Evolutionary conservation across 1,140 invertebrate genomes (phyloP), one percentile per base, ranked within the genome.

Genomic region (Spodoptera frugiperda): DNA sequence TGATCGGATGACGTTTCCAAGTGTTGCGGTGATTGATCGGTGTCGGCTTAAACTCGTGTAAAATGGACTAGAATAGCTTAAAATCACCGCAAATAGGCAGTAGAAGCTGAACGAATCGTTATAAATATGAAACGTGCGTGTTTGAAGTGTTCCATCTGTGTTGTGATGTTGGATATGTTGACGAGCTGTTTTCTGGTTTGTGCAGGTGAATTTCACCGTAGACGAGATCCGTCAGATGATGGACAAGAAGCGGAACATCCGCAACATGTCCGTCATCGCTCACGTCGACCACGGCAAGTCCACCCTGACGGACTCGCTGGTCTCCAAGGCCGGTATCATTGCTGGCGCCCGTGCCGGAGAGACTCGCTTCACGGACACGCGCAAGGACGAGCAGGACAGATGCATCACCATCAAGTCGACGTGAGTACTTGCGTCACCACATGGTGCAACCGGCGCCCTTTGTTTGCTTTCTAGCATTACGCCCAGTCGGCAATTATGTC

Each of bases 401-500:
- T 99, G 99, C 93, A 99, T 99, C 95, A 99, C 99, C 91, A 99
- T 99, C 95, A 99, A 99, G 95, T 99, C 99, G 65, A 99, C 99
- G 98, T 99, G 95, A 97, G 98, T 96, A 85, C 44, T 46, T 70
- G n/a, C 57, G 55, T 67, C 44, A 76, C 77, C 82, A 82, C 85
- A 85, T 85, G 83, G 82, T 77, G 49, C 30, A 68, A 77, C n/a
- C 44, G 49, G 21, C 12, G 19, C 63, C 19, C 17, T 25, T 53
- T 78, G 65, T 68, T 63, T 53, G 21, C 39, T n/a, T 11, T 33
- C 48, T 12, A 17, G 11, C 8, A 30, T 1, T 17, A 15, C 33
- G 39, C 53, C 54, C n/a, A 72, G 53, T 17, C 68, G 33, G 68
- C 68, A 25, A 44, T 21, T 53, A 17, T 39, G 17, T 57, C 15